phyloP scores from a whole-genome alignment of 2,113 vertebrate species.

The Plectropomus leopardus region DNA sequence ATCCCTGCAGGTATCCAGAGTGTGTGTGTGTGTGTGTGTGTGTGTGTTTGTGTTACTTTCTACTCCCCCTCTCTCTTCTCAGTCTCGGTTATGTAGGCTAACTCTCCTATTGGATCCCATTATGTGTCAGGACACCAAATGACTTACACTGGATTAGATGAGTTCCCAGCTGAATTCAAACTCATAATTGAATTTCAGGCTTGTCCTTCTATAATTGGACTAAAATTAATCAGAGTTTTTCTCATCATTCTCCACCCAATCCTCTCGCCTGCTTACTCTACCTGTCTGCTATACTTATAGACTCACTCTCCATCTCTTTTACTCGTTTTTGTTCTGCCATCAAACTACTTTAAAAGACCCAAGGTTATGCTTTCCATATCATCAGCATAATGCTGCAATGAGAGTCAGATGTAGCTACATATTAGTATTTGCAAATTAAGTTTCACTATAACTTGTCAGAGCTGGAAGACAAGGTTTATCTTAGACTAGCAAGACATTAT shows the following conservation, averaged over 20 bases:
- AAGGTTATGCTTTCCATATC: no score
- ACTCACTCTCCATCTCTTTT: neutral
- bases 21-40: slow-evolving; percentile 39
- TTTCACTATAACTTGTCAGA: no score
- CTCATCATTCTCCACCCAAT: slow-evolving; percentile 8
- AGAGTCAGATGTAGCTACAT: no score
- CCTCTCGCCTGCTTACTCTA: slow-evolving; percentile 2
- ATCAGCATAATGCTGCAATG: no score
- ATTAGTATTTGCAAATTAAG: no score
- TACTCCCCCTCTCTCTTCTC: slow-evolving; percentile 46
- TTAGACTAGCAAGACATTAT: no score
- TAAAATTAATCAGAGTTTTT: slow-evolving; percentile 52
- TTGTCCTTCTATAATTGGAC: slow-evolving; percentile 60
- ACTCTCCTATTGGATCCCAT: slow-evolving; percentile 49
- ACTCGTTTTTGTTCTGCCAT: neutral
- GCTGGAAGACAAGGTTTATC: no score
- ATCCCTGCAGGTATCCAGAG: slow-evolving; percentile 65
- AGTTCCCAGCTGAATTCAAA: slow-evolving; percentile 65
- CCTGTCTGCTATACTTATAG: slow-evolving; percentile 10
- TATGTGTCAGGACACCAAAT: slow-evolving; percentile 60
- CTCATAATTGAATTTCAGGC: slow-evolving; percentile 71
- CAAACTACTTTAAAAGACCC: neutral
- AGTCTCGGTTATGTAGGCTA: slow-evolving; percentile 67
- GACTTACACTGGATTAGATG: slow-evolving; percentile 62
- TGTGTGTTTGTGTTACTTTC: slow-evolving; percentile 35